phyloP scores from a whole-genome alignment of 2,888 invertebrate genomes.

The Ophion ellenae region DNA sequence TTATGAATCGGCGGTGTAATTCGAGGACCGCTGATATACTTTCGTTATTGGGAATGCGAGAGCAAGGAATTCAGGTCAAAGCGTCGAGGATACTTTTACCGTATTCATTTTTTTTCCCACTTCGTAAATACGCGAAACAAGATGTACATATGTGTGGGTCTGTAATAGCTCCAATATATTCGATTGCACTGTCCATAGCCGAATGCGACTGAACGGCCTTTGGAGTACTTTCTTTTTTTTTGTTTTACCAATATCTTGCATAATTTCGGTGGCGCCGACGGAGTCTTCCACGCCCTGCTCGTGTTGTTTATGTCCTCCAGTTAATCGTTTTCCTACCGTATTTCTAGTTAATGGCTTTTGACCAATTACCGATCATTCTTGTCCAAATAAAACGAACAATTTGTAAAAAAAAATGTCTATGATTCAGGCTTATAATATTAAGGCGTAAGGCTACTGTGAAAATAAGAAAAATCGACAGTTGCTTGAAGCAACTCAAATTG shows the following conservation, averaged over 20 bases:
- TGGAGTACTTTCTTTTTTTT: constrained; percentile 61
- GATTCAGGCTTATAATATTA: too few species aligned
- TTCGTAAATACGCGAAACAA: constrained; percentile 26
- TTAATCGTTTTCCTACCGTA: too few species aligned
- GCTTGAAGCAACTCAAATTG: too few species aligned
- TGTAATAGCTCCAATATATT: too few species aligned
- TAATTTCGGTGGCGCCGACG: constrained; percentile 67
- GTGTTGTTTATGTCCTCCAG: too few species aligned
- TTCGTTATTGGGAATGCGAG: constrained; percentile 34
- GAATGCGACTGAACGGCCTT: constrained; percentile 56
- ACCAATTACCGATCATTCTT: too few species aligned
- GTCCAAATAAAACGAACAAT: too few species aligned
- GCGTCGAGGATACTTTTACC: constrained; percentile 34
- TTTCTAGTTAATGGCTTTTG: too few species aligned
- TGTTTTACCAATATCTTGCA: constrained; percentile 56
- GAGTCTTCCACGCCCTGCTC: constrained; percentile 65
- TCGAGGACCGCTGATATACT: constrained; percentile 21
- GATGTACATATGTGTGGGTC: not conserved
- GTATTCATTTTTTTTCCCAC: constrained; percentile 36
- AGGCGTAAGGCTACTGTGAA: too few species aligned
- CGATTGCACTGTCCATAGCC: too few species aligned
- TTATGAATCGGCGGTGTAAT: not conserved
- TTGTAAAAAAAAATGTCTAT: too few species aligned
- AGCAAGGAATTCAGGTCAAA: constrained; percentile 53
- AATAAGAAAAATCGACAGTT: too few species aligned